phyloP scores from a whole-genome alignment of 2,888 invertebrate species.

The Helleia helle region DNA sequence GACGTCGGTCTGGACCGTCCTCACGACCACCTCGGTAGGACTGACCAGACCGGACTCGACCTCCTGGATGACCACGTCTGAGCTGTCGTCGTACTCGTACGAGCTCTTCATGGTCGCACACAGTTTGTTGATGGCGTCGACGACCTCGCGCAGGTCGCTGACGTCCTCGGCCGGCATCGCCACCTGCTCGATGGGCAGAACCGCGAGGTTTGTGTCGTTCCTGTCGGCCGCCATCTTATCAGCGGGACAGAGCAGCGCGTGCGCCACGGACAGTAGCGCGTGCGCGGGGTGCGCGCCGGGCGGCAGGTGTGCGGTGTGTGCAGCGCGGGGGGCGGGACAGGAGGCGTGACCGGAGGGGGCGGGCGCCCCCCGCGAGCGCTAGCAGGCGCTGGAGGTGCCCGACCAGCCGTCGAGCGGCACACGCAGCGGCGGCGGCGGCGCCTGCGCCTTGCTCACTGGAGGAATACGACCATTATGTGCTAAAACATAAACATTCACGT shows the following conservation, averaged over 20 bases:
- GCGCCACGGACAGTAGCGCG: constrained; percentile 47
- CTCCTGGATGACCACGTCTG: constrained; percentile 12
- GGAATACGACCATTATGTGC: constrained; percentile 15
- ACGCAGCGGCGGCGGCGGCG: constrained; percentile 75
- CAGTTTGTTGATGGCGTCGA: constrained; percentile 63
- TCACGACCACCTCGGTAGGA: not conserved
- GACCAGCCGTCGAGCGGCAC: constrained; percentile 73
- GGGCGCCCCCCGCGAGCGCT: constrained; percentile 60
- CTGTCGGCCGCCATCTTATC: constrained; percentile 12
- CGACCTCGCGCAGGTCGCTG: constrained; percentile 58
- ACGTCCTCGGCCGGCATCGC: constrained; percentile 45
- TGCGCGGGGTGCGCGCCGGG: constrained; percentile 47
- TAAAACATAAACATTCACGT: not conserved
- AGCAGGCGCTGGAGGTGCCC: constrained; percentile 70
- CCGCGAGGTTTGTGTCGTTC: constrained; percentile 15
- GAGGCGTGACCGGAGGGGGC: constrained; percentile 28
- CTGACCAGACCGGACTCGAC: not conserved
- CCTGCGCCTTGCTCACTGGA: constrained; percentile 73
- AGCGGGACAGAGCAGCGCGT: constrained; percentile 37
- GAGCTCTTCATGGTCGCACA: constrained; percentile 65
- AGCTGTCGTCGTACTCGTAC: constrained; percentile 27
- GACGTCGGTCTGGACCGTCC: not conserved
- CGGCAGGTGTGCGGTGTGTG: constrained; percentile 27
- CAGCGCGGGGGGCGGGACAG: constrained; percentile 19
- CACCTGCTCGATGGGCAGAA: constrained; percentile 42